Conservation (phyloP, 2,888 invertebrate genomes). For the Eristalis intricaria region DNA sequence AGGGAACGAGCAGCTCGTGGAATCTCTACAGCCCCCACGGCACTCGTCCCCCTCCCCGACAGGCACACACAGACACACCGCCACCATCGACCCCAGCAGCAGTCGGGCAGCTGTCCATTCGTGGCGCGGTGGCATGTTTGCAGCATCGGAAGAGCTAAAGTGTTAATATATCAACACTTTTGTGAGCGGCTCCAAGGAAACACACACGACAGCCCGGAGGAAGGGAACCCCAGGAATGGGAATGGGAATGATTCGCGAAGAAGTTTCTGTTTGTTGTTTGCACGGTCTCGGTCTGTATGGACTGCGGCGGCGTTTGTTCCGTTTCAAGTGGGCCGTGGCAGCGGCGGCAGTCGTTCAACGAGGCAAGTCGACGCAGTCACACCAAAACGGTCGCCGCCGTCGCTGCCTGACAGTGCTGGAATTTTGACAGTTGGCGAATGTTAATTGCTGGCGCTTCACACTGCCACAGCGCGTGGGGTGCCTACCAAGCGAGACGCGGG, state of each 20-base stretch:
- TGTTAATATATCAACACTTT: slow-evolving; percentile 71
- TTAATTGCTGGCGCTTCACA: slow-evolving; percentile 70
- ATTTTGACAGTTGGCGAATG: slow-evolving; percentile 72
- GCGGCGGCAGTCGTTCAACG: slow-evolving; percentile 36
- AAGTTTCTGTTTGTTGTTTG: slow-evolving; percentile 39
- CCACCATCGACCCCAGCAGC: not conserved
- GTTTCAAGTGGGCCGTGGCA: slow-evolving; percentile 62
- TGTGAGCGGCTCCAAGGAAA: slow-evolving; percentile 53
- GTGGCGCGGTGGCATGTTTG: slow-evolving; percentile 64
- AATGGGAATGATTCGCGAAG: slow-evolving; percentile 57
- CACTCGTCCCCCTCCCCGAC: not conserved
- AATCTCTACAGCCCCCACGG: slow-evolving; percentile 1
- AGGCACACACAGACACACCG: not conserved
- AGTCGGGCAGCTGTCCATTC: slow-evolving; percentile 42
- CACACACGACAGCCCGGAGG: slow-evolving; percentile 27
- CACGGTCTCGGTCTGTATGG: slow-evolving; percentile 24
- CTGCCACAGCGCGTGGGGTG: slow-evolving; percentile 26
- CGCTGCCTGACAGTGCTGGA: slow-evolving; percentile 37
- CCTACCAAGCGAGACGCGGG: slow-evolving; percentile 16
- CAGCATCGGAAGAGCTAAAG: slow-evolving; percentile 68
- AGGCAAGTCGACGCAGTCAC: slow-evolving; percentile 62
- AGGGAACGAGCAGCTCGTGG: slow-evolving; percentile 32
- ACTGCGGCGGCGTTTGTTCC: slow-evolving; percentile 40
- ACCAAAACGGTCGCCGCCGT: slow-evolving; percentile 33
- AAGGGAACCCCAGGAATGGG: slow-evolving; percentile 20